Conservation (phyloP, 1,140 invertebrate genomes). For the Babylonia areolata region DNA sequence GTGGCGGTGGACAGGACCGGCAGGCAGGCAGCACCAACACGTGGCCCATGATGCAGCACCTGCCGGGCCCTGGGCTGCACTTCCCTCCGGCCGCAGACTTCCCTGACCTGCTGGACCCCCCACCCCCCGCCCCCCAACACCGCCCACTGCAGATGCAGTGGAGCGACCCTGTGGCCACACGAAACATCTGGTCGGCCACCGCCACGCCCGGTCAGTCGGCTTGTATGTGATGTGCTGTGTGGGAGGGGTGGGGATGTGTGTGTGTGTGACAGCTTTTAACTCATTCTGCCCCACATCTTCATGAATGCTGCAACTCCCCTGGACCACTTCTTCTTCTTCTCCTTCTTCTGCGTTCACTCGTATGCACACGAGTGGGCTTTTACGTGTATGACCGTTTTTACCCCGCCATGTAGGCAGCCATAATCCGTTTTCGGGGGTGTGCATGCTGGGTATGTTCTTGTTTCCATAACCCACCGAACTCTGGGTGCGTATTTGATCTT, state of each 20-base stretch:
- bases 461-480: too few species aligned
- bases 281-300: too few species aligned
- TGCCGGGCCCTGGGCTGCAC: conserved; percentile 38
- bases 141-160: conserved; percentile 67
- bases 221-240: too few species aligned
- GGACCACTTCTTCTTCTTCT: too few species aligned
- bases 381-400: too few species aligned
- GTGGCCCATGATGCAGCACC: conserved; percentile 60
- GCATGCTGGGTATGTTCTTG: too few species aligned
- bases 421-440: too few species aligned
- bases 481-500: too few species aligned
- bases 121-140: conserved; percentile 49
- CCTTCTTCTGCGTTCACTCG: too few species aligned
- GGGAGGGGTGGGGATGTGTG: neutral
- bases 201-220: conserved; percentile 30
- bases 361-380: too few species aligned
- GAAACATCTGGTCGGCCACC: conserved; percentile 60
- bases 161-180: conserved; percentile 67
- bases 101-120: conserved; percentile 45
- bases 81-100: conserved; percentile 34
- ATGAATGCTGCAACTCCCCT: too few species aligned
- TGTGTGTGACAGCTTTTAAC: neutral
- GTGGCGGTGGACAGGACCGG: neutral
- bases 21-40: conserved; percentile 45
- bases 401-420: too few species aligned